Conservation (phyloP, 1,140 invertebrate genomes). For the Paraescarpia echinospica region DNA sequence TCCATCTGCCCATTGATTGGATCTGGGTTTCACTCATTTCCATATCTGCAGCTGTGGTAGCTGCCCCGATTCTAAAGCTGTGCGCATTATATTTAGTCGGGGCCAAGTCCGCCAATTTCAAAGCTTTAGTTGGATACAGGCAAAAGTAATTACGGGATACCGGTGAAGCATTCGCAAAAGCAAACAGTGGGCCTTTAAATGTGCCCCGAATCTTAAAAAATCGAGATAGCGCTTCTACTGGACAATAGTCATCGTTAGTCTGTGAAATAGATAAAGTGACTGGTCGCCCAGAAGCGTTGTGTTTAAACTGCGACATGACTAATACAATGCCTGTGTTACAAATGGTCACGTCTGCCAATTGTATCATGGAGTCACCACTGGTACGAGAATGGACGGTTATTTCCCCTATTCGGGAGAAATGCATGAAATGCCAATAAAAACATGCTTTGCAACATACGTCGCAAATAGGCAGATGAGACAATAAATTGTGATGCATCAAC, state of each 20-base stretch:
- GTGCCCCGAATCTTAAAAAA: background rate
- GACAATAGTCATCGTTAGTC: background rate
- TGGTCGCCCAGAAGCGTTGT: background rate
- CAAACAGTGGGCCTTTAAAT: background rate
- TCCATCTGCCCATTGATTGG: background rate
- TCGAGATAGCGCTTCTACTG: background rate
- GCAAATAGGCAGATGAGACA: no score
- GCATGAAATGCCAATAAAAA: background rate
- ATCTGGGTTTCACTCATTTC: background rate
- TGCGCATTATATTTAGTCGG: background rate
- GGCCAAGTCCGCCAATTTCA: background rate
- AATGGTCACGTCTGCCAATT: background rate
- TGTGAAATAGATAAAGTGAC: background rate
- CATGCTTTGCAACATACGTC: background rate
- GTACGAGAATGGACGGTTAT: background rate
- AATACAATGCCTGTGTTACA: background rate
- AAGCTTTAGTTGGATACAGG: background rate
- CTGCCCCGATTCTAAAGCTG: background rate
- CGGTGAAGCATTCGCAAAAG: background rate
- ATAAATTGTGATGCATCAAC: no score
- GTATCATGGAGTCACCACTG: no score
- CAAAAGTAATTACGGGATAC: background rate
- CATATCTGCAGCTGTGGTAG: background rate
- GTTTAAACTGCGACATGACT: background rate
- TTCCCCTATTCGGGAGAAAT: background rate